Evolutionary conservation across 2,113 vertebrate species (phyloP).

Genomic region (Phrynocephalus versicolor): DNA sequence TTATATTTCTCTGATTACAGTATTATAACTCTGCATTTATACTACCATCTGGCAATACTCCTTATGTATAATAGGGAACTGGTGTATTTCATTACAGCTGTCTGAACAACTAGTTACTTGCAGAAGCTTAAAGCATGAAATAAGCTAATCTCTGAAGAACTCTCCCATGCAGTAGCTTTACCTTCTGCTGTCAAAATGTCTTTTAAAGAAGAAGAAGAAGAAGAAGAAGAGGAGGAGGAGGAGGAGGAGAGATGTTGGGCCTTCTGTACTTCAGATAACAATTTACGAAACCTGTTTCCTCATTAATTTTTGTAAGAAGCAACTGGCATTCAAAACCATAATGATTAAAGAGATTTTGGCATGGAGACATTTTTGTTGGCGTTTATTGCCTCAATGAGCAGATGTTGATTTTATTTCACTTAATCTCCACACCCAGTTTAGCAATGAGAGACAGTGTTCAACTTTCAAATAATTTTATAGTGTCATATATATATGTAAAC

Average conservation of each 20-base stretch:
- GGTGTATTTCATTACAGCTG: background rate
- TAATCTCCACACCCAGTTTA: background rate
- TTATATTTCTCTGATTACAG: constrained; percentile 20
- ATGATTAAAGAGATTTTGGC: constrained; percentile 3
- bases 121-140: constrained; percentile 7
- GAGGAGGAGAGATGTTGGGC: background rate
- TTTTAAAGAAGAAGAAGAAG: background rate
- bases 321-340: background rate
- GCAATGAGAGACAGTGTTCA: background rate
- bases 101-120: background rate
- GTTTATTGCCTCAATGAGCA: background rate
- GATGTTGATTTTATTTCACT: constrained; percentile 1
- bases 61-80: constrained; percentile 19
- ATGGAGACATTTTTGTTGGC: background rate
- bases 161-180: background rate
- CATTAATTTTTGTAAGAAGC: background rate
- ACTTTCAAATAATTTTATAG: background rate
- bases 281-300: background rate
- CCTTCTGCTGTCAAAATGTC: background rate
- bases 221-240: no score
- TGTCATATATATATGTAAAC: background rate
- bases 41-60: background rate
- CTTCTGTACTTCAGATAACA: background rate
- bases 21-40: background rate
- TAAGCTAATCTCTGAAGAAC: background rate